phyloP scores from a whole-genome alignment of 2,888 invertebrate species.

The Drosophila tanythrix region DNA sequence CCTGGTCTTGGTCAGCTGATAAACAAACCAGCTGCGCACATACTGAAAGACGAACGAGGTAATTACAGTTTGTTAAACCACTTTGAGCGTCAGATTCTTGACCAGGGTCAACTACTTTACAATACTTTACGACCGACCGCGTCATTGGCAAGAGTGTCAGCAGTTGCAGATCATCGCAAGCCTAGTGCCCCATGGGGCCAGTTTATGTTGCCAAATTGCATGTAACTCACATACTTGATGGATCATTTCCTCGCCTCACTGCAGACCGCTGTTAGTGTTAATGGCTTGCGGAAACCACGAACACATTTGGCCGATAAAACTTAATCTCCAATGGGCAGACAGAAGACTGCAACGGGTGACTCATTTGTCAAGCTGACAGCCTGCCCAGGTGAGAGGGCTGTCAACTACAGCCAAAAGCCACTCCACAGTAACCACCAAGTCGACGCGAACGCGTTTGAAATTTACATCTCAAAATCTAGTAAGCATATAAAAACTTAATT shows the following conservation, averaged over 20 bases:
- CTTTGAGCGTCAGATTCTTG: conserved; percentile 72
- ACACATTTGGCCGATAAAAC: conserved; percentile 12
- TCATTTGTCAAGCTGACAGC: conserved; percentile 65
- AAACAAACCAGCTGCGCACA: conserved; percentile 47
- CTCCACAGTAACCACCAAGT: conserved; percentile 25
- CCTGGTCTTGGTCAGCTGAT: conserved; percentile 44
- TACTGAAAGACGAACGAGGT: conserved; percentile 47
- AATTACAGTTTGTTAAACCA: conserved; percentile 79
- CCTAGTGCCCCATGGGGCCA: conserved; percentile 14
- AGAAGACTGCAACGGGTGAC: conserved; percentile 48
- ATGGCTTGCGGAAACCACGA: conserved; percentile 55
- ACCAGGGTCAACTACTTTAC: conserved; percentile 77
- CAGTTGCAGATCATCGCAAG: conserved; percentile 26
- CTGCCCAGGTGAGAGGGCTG: conserved; percentile 38
- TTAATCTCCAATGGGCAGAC: conserved; percentile 6
- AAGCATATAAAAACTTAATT: not conserved
- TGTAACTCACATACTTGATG: conserved; percentile 70
- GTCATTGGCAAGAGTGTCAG: conserved; percentile 19
- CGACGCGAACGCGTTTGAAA: not conserved
- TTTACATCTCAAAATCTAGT: not conserved
- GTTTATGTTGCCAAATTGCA: conserved; percentile 55
- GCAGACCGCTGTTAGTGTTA: not conserved
- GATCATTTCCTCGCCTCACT: conserved; percentile 71
- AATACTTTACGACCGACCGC: conserved; percentile 39
- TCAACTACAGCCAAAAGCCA: not conserved